Evolutionary conservation across 2,113 vertebrate species (phyloP), one percentile per base, ranked within the genome.

Genomic region (Hyperoodon ampullatus): DNA sequence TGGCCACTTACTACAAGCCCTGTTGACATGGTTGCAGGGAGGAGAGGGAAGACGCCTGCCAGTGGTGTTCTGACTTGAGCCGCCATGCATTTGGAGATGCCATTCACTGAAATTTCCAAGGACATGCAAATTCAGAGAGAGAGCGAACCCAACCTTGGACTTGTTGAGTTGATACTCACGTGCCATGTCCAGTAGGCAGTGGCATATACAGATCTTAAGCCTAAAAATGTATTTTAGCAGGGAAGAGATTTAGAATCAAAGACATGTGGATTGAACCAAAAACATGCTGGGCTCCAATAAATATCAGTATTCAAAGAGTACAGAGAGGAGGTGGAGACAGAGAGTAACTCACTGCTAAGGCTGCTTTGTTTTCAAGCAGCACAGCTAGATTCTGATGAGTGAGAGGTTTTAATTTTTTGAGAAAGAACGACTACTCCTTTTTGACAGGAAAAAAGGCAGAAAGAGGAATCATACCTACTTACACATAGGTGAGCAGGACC

Each of bases 11-110:
- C 3, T 10, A 4, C 23, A 1, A 35, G 35, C 68, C 1, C 0
- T 19, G 70, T 9, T 16, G 78, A 44, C 26, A 21, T 4, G 44
- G 47, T 0, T 10, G 1, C 23, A 30, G 30, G 30, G 13, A 28
- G 1, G 21, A 18, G 23, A 11, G 12, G 1, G 58, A 28, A 14
- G 75, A 7, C 0, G 2, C 13, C 65, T 4, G 14, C 14, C 0
- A 0, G 33, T 1, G 19, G 42, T 8, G 26, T 26, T n/a, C 42
- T 3, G 5, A 42, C 65, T 26, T 0, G 8, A 11, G 14, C 5
- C 10, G 10, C 65, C 9, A 0, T 26, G 88, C 35, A 2, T 66
- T 35, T 39, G 50, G 77, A 18, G 42, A 55, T 2, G 0, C 6
- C 16, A 4, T 0, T 18, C 16, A 19, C 0, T 10, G 58, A 58